Evolutionary conservation across 1,140 invertebrate species (phyloP), one percentile per base, ranked within the genome.

Genomic region (Musca domestica): DNA sequence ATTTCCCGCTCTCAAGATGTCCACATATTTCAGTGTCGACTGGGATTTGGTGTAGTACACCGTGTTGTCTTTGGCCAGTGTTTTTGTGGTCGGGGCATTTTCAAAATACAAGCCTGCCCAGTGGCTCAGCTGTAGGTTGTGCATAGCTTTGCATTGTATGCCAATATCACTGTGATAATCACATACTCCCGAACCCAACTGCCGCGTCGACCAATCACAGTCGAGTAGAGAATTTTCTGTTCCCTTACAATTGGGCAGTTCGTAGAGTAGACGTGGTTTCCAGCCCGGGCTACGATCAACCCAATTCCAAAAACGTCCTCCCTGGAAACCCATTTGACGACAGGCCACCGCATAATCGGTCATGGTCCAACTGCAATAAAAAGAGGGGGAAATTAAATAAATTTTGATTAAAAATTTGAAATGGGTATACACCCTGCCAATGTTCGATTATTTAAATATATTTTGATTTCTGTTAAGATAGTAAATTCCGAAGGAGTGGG

Each of bases 121-220:
- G 79, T 95, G 89, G 64, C 88, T 86, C 27, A 86, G 84, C 0
- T 87, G 85, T 63, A 85, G 83, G 67, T 90, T 88, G 72, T 94
- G 92, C 65, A 87, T 86, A 0, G 92, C 89, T 34, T 86, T 83
- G 76, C 95, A 97, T 73, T 91, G 86, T 30, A 97, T 89, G 4
- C 89, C 94, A 56, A 97, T 83, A 81, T 97, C 94, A 14, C 92
- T 92, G 83, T 97, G 95, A 76, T 93, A 95, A 83, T 96, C 95
- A 83, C 96, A 99, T 52, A 97, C 93, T 2, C 95, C 95, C 1
- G 91, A 90, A 47, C 96, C 96, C 69, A 96, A 85, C 83, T 93
- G 89, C 70, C 92, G 85, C 0, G 86, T 86, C 1, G 83, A 76
- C 92, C 92, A 94, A 63, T 92, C 87, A 77, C 96, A 98, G 56